phyloP scores from a whole-genome alignment of 1,140 invertebrate species.

The Pseudomyrmex cubaensis region DNA sequence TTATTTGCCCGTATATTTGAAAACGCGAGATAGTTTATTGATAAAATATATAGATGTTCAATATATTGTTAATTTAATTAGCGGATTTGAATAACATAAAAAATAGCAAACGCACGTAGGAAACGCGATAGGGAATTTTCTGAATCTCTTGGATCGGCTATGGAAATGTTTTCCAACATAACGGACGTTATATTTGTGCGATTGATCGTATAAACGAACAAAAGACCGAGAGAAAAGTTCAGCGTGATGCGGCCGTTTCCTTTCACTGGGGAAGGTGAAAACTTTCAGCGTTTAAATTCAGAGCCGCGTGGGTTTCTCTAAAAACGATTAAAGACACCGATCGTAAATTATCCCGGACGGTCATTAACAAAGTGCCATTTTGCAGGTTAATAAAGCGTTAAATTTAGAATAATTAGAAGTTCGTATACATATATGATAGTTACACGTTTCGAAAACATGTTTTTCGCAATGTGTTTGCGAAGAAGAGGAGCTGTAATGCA shows the following conservation, averaged over 20 bases:
- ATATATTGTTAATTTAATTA: background rate
- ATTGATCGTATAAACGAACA: constrained; percentile 39
- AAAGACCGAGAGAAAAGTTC: constrained; percentile 47
- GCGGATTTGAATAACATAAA: background rate
- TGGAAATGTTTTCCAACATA: constrained; percentile 27
- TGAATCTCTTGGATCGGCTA: constrained; percentile 15
- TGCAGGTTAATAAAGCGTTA: background rate
- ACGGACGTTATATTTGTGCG: constrained; percentile 29
- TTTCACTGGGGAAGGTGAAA: constrained; percentile 59
- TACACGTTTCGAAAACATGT: too few relatives aligned
- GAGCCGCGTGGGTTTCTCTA: constrained; percentile 53
- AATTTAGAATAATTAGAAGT: constrained; percentile 33
- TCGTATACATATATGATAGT: background rate
- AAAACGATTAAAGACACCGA: constrained; percentile 66
- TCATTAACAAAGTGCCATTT: constrained; percentile 35
- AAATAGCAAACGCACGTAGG: background rate
- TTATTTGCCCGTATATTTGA: too few relatives aligned
- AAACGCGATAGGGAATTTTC: too few relatives aligned
- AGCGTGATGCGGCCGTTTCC: constrained; percentile 57
- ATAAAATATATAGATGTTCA: background rate
- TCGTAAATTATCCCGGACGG: constrained; percentile 41
- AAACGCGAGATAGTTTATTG: too few relatives aligned
- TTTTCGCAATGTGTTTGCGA: background rate
- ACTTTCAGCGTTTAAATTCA: constrained; percentile 66
- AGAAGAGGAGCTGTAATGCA: background rate